Conservation (phyloP, 2,888 invertebrate genomes). For the Anodontia alba region DNA sequence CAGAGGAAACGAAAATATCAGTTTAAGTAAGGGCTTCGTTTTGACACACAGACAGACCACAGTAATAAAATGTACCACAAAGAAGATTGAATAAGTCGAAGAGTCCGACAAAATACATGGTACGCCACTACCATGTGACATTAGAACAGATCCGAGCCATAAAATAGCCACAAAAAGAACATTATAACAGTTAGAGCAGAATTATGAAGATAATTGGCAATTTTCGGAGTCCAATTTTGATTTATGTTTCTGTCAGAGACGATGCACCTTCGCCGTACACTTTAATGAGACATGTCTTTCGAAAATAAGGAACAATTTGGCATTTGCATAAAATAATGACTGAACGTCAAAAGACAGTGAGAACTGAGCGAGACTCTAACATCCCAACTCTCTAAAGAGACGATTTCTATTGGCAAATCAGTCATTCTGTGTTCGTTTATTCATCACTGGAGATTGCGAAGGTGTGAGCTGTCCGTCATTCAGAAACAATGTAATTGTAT, state of each 20-base stretch:
- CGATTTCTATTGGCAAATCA: conserved; percentile 8
- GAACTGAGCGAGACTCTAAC: conserved; percentile 10
- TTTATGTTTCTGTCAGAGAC: conserved; percentile 61
- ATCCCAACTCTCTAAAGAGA: conserved; percentile 8
- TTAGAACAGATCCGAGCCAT: conserved; percentile 31
- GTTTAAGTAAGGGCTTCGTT: not conserved
- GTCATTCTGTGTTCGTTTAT: conserved; percentile 39
- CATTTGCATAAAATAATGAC: conserved; percentile 61
- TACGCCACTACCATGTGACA: conserved; percentile 29
- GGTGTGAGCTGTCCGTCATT: conserved; percentile 27
- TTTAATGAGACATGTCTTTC: conserved; percentile 54
- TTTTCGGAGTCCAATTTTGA: conserved; percentile 56
- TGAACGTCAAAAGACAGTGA: conserved; percentile 15
- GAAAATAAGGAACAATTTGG: conserved; percentile 48
- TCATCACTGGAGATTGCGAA: conserved; percentile 45
- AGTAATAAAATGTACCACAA: not conserved
- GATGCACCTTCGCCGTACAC: conserved; percentile 52
- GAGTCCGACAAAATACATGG: conserved; percentile 19
- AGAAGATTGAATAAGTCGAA: conserved; percentile 5
- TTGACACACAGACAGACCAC: conserved; percentile 3
- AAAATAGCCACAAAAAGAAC: conserved; percentile 53
- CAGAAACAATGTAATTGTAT: not conserved
- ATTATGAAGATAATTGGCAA: conserved; percentile 61
- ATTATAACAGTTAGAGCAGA: conserved; percentile 57
- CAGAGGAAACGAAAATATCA: no score